Conservation (phyloP, 2,888 invertebrate species). For the Leptinotarsa haldemani region DNA sequence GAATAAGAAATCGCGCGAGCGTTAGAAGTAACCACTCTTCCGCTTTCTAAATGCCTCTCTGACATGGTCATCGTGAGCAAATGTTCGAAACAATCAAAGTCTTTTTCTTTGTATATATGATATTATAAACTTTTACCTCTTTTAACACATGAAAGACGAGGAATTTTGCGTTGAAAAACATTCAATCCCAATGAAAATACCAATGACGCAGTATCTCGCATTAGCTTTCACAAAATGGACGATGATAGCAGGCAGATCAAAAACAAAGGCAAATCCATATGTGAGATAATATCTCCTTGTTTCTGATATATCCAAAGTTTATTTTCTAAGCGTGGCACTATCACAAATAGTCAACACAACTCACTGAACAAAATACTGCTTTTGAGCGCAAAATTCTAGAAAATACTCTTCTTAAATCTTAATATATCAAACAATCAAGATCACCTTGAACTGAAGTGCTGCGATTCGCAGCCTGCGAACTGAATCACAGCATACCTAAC, state of each 20-base stretch:
- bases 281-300: constrained; percentile 44
- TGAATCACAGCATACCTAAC: no score
- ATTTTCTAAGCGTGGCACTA: constrained; percentile 42
- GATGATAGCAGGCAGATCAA: constrained; percentile 54
- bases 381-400: constrained; percentile 60
- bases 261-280: constrained; percentile 61
- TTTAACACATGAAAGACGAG: constrained; percentile 62
- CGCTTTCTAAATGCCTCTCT: constrained; percentile 57
- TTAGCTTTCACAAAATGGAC: constrained; percentile 64
- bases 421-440: constrained; percentile 35
- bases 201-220: constrained; percentile 56
- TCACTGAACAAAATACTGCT: constrained; percentile 48
- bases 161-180: constrained; percentile 62
- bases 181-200: constrained; percentile 41
- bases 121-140: constrained; percentile 40
- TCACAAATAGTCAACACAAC: constrained; percentile 50
- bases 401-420: constrained; percentile 41
- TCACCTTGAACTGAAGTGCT: constrained; percentile 20
- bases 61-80: constrained; percentile 56
- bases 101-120: constrained; percentile 40
- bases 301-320: constrained; percentile 37
- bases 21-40: constrained; percentile 46
- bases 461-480: no score
- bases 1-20: constrained; percentile 38
- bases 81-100: constrained; percentile 36